Conservation (phyloP, 2,113 vertebrate species). For the Sylvia atricapilla region DNA sequence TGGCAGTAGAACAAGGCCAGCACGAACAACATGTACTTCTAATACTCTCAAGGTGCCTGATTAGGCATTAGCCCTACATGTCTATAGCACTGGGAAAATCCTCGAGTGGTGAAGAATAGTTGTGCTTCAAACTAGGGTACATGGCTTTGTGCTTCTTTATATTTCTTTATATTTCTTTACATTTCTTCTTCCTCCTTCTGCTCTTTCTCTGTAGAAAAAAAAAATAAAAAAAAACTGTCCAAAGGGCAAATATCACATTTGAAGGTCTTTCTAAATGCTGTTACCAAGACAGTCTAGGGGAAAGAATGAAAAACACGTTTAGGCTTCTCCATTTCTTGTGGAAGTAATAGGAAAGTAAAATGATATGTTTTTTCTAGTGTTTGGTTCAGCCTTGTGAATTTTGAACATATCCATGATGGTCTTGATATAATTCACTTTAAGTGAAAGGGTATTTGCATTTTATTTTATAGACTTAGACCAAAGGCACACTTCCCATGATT, state of each 20-base stretch:
- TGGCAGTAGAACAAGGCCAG: not conserved
- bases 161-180: not conserved
- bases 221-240: not conserved
- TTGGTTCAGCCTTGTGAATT: not conserved
- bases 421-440: not conserved
- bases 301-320: not conserved
- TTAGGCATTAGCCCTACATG: not conserved
- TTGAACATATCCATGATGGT: not conserved
- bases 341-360: not conserved
- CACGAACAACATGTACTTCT: not conserved
- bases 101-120: not conserved
- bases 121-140: not conserved
- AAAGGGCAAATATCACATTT: not conserved
- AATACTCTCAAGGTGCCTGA: not conserved
- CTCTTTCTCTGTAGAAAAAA: not conserved
- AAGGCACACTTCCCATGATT: not conserved
- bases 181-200: not conserved
- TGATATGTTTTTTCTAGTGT: not conserved
- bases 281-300: not conserved
- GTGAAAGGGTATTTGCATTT: not conserved
- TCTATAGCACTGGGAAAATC: not conserved
- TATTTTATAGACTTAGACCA: not conserved
- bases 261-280: not conserved
- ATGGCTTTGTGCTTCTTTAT: not conserved
- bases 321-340: not conserved